These are phyloP conservation scores for Recurvirostra avosetta DNA, from an alignment of 2,113 vertebrate genomes.

Conservation along the genomic window DNA sequence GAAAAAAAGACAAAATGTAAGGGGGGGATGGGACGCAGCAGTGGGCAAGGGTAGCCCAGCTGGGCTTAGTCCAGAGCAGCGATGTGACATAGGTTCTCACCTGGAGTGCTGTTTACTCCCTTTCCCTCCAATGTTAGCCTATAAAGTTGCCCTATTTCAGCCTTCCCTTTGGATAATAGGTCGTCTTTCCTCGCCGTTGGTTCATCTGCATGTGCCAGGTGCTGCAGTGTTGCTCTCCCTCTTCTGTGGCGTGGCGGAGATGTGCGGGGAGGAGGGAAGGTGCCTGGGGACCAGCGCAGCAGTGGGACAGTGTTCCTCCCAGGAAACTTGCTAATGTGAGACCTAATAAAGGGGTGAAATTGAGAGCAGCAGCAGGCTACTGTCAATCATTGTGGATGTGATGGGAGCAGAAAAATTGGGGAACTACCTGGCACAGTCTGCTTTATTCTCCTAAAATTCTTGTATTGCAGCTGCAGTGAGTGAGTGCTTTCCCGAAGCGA, in stretches of 20 bases:
- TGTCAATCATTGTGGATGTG: not conserved
- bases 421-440: not conserved
- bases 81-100: not conserved
- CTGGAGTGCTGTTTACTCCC: not conserved
- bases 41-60: not conserved
- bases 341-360: not conserved
- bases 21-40: not conserved
- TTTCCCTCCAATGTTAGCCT: not conserved
- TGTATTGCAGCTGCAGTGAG: not conserved
- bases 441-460: not conserved
- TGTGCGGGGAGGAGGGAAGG: not conserved
- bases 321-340: not conserved
- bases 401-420: not conserved
- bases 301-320: rapidly evolving
- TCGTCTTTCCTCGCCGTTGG: rapidly evolving
- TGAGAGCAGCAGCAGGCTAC: not conserved
- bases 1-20: too few relatives aligned
- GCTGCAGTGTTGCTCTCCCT: not conserved
- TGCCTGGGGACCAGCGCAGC: rapidly evolving
- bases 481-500: not conserved
- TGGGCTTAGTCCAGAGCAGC: not conserved
- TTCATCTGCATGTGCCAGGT: not conserved
- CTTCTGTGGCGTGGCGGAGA: too few relatives aligned
- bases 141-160: not conserved
- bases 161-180: not conserved